Percentiles rank a stretch among this genome's conserved stretches.
Evolutionary conservation across 1,140 invertebrate species (phyloP).

Genomic region (Galleria mellonella): DNA sequence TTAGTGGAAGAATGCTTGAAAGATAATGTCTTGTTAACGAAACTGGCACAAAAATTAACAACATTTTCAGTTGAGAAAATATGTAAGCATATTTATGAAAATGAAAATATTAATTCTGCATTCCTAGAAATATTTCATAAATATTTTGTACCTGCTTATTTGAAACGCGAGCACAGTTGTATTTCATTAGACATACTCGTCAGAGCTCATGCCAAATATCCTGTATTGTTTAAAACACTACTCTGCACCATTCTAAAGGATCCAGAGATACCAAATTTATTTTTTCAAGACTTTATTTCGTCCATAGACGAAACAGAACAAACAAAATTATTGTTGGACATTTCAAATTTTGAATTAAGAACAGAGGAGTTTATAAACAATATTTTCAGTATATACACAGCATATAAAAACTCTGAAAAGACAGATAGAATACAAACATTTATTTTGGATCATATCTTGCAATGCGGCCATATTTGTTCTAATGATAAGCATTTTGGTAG

Average conservation of each 20-base stretch:
- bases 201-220: constrained; percentile 13
- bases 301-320: constrained; percentile 17
- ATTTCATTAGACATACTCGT: constrained; percentile 29
- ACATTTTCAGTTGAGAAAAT: constrained; percentile 19
- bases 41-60: constrained; percentile 16
- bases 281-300: constrained; percentile 30
- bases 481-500: constrained; percentile 38
- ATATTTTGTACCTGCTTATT: constrained; percentile 20
- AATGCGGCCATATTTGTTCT: constrained; percentile 10
- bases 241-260: constrained; percentile 26
- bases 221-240: constrained; percentile 15
- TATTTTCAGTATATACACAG: constrained; percentile 22
- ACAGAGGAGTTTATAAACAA: constrained; percentile 27
- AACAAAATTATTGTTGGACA: constrained; percentile 16
- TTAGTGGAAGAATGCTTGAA: constrained; percentile 15
- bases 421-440: constrained; percentile 25
- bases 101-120: constrained; percentile 5
- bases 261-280: constrained; percentile 13
- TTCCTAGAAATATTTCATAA: constrained; percentile 22
- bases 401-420: constrained; percentile 35
- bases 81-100: constrained; percentile 18
- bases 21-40: constrained; percentile 7
- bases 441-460: constrained; percentile 19
- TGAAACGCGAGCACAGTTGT: constrained; percentile 25
- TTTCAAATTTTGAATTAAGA: constrained; percentile 19